Percentiles rank a stretch among this genome's conserved stretches.
Evolutionary conservation across 2,113 vertebrate genomes (phyloP).

Genomic region (Lepisosteus oculatus): DNA sequence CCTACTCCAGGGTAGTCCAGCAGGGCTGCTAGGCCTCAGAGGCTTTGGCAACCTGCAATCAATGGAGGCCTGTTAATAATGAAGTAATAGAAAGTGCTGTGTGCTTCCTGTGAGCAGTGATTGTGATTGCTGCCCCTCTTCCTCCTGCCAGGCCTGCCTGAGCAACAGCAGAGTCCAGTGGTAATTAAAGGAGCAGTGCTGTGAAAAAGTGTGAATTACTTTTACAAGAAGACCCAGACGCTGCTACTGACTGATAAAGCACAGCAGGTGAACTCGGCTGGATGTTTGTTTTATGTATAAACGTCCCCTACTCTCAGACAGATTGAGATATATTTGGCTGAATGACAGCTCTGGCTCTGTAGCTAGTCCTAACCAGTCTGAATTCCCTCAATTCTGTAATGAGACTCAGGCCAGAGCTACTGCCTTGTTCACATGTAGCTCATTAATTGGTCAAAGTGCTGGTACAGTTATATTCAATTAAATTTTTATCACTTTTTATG

Average conservation of each 20-base stretch:
- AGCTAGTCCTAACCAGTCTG: background rate
- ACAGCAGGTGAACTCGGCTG: conserved; percentile 73
- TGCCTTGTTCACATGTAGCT: background rate
- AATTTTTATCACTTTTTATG: conserved; percentile 5
- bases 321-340: conserved; percentile 7
- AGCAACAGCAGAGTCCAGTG: conserved; percentile 73
- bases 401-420: background rate
- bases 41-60: conserved; percentile 68
- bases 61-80: conserved; percentile 73
- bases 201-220: conserved; percentile 85
- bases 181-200: conserved; percentile 82
- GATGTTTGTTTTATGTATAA: conserved; percentile 54
- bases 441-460: conserved; percentile 2
- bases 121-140: conserved; percentile 70
- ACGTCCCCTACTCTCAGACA: conserved; percentile 5
- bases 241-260: conserved; percentile 72
- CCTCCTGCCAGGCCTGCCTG: conserved; percentile 76
- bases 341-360: conserved; percentile 7
- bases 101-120: conserved; percentile 65
- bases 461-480: background rate
- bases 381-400: background rate
- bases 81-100: conserved; percentile 65
- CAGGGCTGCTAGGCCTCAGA: conserved; percentile 66
- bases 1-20: conserved; percentile 62
- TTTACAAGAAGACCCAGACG: conserved; percentile 73